Base-by-base conservation (phyloP, 2,888 invertebrate genomes). In the Nomada ferruginata region DNA sequence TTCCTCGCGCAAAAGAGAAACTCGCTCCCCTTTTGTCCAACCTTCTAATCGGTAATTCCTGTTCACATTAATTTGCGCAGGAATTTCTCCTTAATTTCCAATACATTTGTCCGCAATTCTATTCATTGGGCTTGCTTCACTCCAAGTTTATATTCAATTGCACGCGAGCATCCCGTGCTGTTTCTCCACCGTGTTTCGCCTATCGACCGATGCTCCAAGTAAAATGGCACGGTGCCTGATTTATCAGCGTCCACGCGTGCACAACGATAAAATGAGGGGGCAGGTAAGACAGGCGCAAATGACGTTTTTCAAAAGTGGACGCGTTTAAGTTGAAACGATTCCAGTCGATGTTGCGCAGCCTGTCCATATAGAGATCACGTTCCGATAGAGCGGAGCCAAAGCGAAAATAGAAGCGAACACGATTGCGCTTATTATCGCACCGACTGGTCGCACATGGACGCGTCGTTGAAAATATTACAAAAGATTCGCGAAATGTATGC, bases 301-400 rank as follows among this genome's bases (percentile, higher is more conserved):
- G n/a, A 66, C 26, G 13, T 23, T 59, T 50, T 50, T n/a, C 13
- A 15, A 57, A 65, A 65, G 50, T 20, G n/a, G 13, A 3, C 69
- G 69, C 44, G 42, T 50, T 15, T 23, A 15, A 68, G 36, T 60
- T 60, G 68, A 74, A 47, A 52, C 53, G 55, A 44, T 61, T 70
- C 47, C 63, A 47, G 50, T 9, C 5, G 20, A 7, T 15, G 53
- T 61, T 52, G 44, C 69, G 53, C 29, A 55, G 23, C 15, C 5
- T 7, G 44, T 29, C n/a, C 15, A 9, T 59, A 36, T 36, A 36
- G 13, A 47, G 70, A 73, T 73, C 50, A 20, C 65, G 59, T 75
- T 42, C 52, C 74, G n/a, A 60, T 60, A 57, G 57, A 36, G 18
- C 65, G 69, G 20, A 57, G 74, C 55, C 76, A 76, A 69, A 63